Conservation (phyloP, 92 coral and sea anemone species). For the Zoanthus solanderi region DNA sequence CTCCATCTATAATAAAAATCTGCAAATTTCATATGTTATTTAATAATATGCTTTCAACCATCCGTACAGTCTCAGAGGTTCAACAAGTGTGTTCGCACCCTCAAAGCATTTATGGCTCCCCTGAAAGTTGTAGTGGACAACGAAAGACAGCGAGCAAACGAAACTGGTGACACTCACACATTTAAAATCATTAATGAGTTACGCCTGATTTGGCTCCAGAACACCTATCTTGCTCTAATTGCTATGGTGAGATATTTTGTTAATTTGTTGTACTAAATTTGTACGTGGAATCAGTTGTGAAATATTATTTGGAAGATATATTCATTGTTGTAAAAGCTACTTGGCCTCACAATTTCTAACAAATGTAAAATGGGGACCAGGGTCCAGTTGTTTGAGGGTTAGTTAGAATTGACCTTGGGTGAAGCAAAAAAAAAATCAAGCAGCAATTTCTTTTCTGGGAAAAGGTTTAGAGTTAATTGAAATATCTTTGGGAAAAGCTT, state of each 20-base stretch:
- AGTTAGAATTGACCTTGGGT: too few relatives aligned
- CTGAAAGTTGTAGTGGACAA: constrained; percentile 4
- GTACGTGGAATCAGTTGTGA: not conserved
- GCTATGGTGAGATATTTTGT: not conserved
- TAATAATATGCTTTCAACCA: not conserved
- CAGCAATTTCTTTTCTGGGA: too few relatives aligned
- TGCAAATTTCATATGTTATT: not conserved
- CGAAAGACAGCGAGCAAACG: not conserved
- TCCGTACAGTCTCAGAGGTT: constrained; percentile 7
- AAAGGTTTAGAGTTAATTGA: too few relatives aligned
- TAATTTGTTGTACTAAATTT: not conserved
- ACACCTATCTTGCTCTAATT: not conserved
- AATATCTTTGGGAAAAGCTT: too few relatives aligned
- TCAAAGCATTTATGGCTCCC: constrained; percentile 13
- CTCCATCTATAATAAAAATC: not conserved
- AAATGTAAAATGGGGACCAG: too few relatives aligned
- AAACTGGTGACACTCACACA: not conserved
- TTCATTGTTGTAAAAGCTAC: too few relatives aligned
- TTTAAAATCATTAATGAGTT: not conserved
- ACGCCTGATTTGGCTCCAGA: not conserved
- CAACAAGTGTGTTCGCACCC: not conserved
- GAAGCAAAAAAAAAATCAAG: too few relatives aligned
- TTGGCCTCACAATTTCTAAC: too few relatives aligned
- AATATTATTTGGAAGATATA: too few relatives aligned
- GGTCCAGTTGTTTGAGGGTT: too few relatives aligned